phyloP scores from a whole-genome alignment of 2,888 invertebrate genomes.

The Cephalotes varians region DNA sequence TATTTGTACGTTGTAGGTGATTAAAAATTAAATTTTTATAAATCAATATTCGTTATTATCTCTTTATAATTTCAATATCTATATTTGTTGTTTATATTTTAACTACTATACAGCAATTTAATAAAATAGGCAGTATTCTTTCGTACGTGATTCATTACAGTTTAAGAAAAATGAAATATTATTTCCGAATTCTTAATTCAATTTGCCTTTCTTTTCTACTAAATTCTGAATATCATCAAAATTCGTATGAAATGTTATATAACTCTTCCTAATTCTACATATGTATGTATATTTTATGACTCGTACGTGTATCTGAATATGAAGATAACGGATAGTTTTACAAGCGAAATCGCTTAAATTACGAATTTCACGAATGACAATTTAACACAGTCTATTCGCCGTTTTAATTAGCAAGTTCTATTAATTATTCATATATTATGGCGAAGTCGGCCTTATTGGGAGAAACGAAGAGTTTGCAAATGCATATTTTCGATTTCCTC shows the following conservation, averaged over 20 bases:
- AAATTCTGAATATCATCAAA: not conserved
- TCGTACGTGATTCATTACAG: not conserved
- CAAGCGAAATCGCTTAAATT: slow-evolving; percentile 45
- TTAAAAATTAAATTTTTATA: not conserved
- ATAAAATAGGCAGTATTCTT: not conserved
- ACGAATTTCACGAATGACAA: slow-evolving; percentile 6
- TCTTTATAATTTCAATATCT: too few relatives aligned
- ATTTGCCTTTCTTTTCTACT: not conserved
- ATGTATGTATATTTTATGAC: not conserved
- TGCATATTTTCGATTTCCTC: slow-evolving; percentile 28
- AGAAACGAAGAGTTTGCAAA: slow-evolving; percentile 22
- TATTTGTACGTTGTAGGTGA: not conserved
- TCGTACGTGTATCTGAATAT: not conserved
- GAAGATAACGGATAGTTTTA: slow-evolving; percentile 20
- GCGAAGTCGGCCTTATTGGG: not conserved
- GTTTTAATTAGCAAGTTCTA: slow-evolving; percentile 40
- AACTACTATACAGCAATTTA: not conserved
- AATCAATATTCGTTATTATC: not conserved
- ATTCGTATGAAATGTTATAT: slow-evolving; percentile 6
- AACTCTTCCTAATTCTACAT: not conserved
- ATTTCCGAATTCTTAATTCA: not conserved
- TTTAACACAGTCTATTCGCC: not conserved
- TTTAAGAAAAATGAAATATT: not conserved
- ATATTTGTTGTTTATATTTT: not conserved
- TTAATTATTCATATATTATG: slow-evolving; percentile 51